Evolutionary conservation across 2,797 vertebrate species (phyloP).

Genomic region (Chloroceryle inda): DNA sequence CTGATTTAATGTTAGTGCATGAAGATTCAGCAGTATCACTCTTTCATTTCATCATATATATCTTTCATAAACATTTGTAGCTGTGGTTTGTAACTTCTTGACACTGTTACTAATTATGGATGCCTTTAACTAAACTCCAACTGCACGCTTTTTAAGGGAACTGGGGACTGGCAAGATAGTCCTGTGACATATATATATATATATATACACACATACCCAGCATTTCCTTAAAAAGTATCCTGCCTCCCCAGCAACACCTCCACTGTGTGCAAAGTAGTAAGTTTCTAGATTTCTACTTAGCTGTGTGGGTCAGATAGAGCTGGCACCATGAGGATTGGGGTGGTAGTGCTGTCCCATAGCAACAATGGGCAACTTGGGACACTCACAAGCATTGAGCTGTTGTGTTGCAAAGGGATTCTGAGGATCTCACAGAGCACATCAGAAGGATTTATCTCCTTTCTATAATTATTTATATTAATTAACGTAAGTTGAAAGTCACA

Average conservation of each 20-base stretch:
- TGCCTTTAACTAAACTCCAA: background rate
- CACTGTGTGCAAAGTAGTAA: background rate
- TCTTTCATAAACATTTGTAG: background rate
- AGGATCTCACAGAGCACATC: background rate
- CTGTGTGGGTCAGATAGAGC: background rate
- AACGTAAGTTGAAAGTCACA: background rate
- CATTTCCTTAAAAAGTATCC: background rate
- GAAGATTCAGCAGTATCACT: background rate
- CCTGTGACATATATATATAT: background rate
- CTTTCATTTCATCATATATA: background rate
- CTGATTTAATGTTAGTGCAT: background rate
- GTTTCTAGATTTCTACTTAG: background rate
- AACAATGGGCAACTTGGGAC: background rate
- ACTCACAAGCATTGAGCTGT: background rate
- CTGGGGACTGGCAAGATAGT: background rate
- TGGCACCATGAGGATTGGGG: background rate
- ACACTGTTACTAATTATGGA: background rate
- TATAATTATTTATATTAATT: background rate
- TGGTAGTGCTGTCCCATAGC: background rate
- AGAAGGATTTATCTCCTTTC: background rate
- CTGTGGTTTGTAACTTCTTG: background rate
- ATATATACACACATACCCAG: background rate
- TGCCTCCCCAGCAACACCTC: background rate
- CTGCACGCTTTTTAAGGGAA: background rate
- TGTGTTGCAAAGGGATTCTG: background rate